Evolutionary conservation across 64 coral and sea anemone genomes (phyloP).

Genomic region (Astreopora myriophthalma): DNA sequence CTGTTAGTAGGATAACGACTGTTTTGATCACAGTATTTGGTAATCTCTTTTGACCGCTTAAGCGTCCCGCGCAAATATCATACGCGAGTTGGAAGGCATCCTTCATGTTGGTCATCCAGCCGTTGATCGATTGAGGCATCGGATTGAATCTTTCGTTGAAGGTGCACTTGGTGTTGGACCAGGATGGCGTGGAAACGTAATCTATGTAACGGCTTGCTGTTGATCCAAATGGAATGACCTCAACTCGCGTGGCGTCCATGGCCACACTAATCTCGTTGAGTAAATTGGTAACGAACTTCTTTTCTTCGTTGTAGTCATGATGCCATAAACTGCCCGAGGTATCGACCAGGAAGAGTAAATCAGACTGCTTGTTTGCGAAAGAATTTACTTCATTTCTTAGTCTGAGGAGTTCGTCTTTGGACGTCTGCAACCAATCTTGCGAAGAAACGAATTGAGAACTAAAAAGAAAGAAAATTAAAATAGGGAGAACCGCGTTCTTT

Average conservation of each 20-base stretch:
- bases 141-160: constrained; percentile 73
- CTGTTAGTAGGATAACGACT: constrained; percentile 69
- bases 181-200: constrained; percentile 33
- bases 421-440: constrained; percentile 55
- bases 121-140: neutral
- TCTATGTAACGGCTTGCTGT: constrained; percentile 21
- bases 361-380: constrained; percentile 62
- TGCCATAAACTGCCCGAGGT: constrained; percentile 71
- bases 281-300: constrained; percentile 76
- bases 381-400: constrained; percentile 63
- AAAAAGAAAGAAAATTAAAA: neutral
- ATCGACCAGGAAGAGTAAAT: constrained; percentile 83
- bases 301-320: constrained; percentile 60
- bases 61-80: constrained; percentile 36
- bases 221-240: constrained; percentile 69
- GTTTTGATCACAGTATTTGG: constrained; percentile 27
- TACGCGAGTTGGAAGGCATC: constrained; percentile 56
- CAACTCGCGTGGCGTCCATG: constrained; percentile 68
- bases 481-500: neutral
- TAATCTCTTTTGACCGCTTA: constrained; percentile 5
- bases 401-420: constrained; percentile 30
- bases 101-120: constrained; percentile 66
- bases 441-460: neutral
- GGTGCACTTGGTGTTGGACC: constrained; percentile 67
- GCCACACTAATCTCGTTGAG: constrained; percentile 78